Evolutionary conservation across 2,888 invertebrate genomes (phyloP), one percentile per base, ranked within the genome.

Genomic region (Agonopterix alstromeriana): DNA sequence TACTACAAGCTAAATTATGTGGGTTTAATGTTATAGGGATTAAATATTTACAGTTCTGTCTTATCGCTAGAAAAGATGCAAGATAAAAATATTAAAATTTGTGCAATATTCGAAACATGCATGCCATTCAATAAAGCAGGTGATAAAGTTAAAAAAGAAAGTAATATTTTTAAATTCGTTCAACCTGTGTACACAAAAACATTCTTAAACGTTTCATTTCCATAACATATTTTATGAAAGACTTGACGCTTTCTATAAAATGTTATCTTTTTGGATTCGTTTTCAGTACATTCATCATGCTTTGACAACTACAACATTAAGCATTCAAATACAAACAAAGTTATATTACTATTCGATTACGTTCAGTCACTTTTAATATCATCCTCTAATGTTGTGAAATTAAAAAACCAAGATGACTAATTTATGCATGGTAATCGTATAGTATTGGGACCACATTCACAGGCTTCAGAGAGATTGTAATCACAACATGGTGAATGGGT

Each of bases 391-490:
- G 40, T 46, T 5, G n/a, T n/a, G 10, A 43, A n/a, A 46, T 10
- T 43, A 38, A 14, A 11, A 27, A 10, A 35, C 38, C 5, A 3
- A 8, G 46, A 27, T 52, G 56, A 55, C 17, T 48, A 43, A 54
- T 57, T 60, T 51, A 58, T 54, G 53, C 58, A 58, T 60, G 14
- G 76, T 78, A 78, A 78, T 81, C 82, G 81, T 65, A 62, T 73
- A 79, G 77, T 66, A 70, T 56, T 54, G 56, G 65, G 77, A 82
- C 77, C 82, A 81, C 81, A 81, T 80, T 83, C 77, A 81, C 77
- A 85, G 76, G 82, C 78, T 71, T 78, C 72, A 70, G 71, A 75
- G 55, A 68, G 62, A 64, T 68, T 77, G 69, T 76, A 65, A 27
- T 27, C 27, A 27, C 27, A 27, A 27, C 27, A 27, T 27, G 27